These are phyloP conservation scores for Epinotia brunnichana DNA, from an alignment of 2,888 invertebrate species.

Conservation along the genomic window DNA sequence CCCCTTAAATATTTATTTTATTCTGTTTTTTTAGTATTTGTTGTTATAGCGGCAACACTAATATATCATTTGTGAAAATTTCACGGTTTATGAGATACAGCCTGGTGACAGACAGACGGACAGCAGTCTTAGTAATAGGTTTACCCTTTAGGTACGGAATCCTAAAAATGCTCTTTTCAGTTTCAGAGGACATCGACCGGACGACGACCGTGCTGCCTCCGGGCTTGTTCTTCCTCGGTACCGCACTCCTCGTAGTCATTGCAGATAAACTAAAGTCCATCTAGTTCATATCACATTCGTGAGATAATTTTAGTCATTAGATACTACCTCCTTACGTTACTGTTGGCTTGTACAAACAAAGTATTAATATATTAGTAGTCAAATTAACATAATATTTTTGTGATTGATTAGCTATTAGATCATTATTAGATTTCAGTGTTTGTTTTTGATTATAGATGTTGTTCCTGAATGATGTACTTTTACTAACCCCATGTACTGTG, in stretches of 20 bases:
- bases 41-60: too few relatives aligned
- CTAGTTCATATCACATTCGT: slow-evolving; percentile 53
- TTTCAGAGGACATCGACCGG: slow-evolving; percentile 71
- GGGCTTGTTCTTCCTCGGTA: slow-evolving; percentile 78
- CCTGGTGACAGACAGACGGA: too few relatives aligned
- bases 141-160: too few relatives aligned
- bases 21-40: too few relatives aligned
- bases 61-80: too few relatives aligned
- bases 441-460: slow-evolving; percentile 36
- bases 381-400: slow-evolving; percentile 53
- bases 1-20: too few relatives aligned
- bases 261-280: slow-evolving; percentile 76
- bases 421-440: slow-evolving; percentile 32
- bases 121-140: too few relatives aligned
- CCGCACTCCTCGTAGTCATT: slow-evolving; percentile 74
- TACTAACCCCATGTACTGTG: slow-evolving; percentile 12
- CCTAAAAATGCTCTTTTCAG: slow-evolving; percentile 36
- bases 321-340: slow-evolving; percentile 59
- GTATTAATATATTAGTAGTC: slow-evolving; percentile 72
- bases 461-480: slow-evolving; percentile 22
- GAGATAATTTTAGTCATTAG: slow-evolving; percentile 56
- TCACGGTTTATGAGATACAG: too few relatives aligned
- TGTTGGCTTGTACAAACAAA: slow-evolving; percentile 55
- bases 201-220: slow-evolving; percentile 71
- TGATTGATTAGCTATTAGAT: slow-evolving; percentile 36